These are phyloP conservation scores for Zygogramma bicolorata DNA, from an alignment of 2,888 invertebrate genomes.

Conservation along the genomic window DNA sequence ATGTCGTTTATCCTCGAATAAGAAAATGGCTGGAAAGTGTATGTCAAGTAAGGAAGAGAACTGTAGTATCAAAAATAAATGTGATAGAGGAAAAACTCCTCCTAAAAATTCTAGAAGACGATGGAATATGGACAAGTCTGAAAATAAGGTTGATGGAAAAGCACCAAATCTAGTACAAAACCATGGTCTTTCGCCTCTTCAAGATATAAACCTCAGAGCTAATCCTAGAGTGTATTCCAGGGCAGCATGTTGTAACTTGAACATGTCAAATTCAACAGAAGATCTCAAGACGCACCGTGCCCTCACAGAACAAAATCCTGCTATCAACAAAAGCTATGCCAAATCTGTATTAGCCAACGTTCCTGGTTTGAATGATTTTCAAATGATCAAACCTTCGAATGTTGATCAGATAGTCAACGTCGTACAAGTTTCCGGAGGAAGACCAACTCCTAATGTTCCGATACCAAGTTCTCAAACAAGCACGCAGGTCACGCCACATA, in stretches of 20 bases:
- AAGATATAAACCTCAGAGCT: conserved; percentile 51
- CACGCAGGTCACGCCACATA: conserved; percentile 67
- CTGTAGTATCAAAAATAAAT: conserved; percentile 44
- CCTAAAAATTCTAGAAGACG: conserved; percentile 43
- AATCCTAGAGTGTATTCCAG: conserved; percentile 36
- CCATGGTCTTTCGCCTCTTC: conserved; percentile 47
- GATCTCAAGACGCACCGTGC: conserved; percentile 17
- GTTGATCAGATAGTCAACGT: conserved; percentile 64
- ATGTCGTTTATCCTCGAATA: conserved; percentile 34
- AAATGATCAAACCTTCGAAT: conserved; percentile 72
- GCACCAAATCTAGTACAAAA: conserved; percentile 50
- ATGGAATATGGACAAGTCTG: conserved; percentile 45
- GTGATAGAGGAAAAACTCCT: conserved; percentile 48
- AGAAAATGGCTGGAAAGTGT: conserved; percentile 28
- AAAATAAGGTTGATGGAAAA: conserved; percentile 46
- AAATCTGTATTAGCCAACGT: conserved; percentile 66
- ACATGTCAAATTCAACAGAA: conserved; percentile 16
- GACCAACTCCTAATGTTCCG: conserved; percentile 54
- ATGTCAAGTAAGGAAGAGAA: conserved; percentile 35
- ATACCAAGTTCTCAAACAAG: conserved; percentile 63
- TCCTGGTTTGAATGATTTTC: conserved; percentile 72
- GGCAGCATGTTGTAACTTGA: conserved; percentile 33
- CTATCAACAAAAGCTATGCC: conserved; percentile 27
- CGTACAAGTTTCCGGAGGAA: conserved; percentile 63
- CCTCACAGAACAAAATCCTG: conserved; percentile 12